Base-by-base conservation (phyloP, 2,113 vertebrate species). In the Cathartes aura region DNA sequence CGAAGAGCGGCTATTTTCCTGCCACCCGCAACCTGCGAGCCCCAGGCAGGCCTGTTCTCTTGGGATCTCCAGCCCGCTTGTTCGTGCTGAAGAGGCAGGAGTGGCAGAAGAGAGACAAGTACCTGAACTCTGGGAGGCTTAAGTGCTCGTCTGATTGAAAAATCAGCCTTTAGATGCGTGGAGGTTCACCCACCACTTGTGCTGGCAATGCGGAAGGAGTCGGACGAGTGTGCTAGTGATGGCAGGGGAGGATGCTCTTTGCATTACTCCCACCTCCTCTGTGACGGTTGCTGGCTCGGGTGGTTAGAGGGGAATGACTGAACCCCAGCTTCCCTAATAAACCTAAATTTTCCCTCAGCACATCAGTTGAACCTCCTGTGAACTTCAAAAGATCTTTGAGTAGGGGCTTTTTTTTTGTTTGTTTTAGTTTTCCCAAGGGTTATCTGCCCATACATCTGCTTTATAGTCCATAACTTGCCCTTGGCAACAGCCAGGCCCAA, bases 131-230 rank as follows among this genome's bases (percentile, higher is more conserved):
- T 83, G 87, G 56, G 87, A 73, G 85, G 84, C 75, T 87, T 42
- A 84, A 97, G 95, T 86, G 87, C 87, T 95, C 12, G 2, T 81
- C 89, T 96, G 96, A 95, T 96, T 91, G 96, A 94, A 97, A 97
- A 94, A 94, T 95, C 74, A 32, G 68, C 84, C 72, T 73, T 74
- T 34, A 76, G 58, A 70, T 0, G 5, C 4, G 8, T 15, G 15
- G 68, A 94, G 81, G 80, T 92, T 96, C 90, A 82, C 56, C 71
- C 82, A 74, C 43, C 90, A 64, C 89, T 89, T 78, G 63, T 94
- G 87, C 72, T 72, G 82, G 62, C 32, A 6, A 12, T 13, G 52
- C 75, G 92, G 93, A 80, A 90, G 85, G 74, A 84, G 83, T 36
- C 0, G 0, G 38, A 68, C 8, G 1, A 75, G 48, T 14, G 52